These are phyloP conservation scores for Alviniconcha strummeri DNA, from an alignment of 2,888 invertebrate species.

Conservation along the genomic window DNA sequence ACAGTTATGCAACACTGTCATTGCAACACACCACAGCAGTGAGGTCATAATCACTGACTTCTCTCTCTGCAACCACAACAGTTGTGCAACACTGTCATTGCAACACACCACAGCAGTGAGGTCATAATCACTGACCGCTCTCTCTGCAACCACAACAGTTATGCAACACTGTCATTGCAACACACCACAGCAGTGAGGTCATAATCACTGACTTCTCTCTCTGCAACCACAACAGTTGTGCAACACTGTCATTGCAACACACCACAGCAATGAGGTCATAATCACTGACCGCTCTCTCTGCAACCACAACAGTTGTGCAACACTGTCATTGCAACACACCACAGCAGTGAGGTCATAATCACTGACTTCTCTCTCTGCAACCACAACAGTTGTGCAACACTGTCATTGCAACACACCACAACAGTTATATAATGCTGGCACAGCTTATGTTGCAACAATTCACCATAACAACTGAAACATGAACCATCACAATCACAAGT, in stretches of 20 bases:
- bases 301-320: not conserved
- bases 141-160: constrained; percentile 19
- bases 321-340: not conserved
- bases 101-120: not conserved
- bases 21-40: not conserved
- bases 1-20: not conserved
- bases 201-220: not conserved
- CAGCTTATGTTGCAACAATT: not conserved
- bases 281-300: no score
- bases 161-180: not conserved
- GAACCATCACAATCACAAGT: no score
- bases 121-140: not conserved
- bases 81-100: not conserved
- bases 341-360: no score
- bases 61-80: not conserved
- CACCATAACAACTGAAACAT: not conserved
- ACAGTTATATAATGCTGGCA: not conserved
- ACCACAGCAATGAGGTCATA: not conserved
- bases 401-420: not conserved
- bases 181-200: not conserved
- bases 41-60: no score
- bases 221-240: constrained; percentile 10
- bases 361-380: constrained; percentile 24
- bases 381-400: not conserved
- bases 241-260: not conserved